Conservation (phyloP, 1,140 invertebrate species). For the Drosophila punjabiensis region DNA sequence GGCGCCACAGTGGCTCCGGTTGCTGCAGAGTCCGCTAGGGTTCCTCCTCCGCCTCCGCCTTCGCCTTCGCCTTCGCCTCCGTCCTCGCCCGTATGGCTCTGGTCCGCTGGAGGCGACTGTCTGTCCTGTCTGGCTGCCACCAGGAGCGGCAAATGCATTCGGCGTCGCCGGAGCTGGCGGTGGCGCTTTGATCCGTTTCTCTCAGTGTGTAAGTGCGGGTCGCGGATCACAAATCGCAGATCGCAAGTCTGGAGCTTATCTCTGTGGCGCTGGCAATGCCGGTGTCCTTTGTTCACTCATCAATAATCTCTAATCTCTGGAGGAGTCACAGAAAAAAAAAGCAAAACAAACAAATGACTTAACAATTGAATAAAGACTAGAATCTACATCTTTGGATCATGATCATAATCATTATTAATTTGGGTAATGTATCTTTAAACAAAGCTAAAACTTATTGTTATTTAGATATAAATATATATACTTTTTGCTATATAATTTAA, state of each 20-base stretch:
- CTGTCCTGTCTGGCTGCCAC: slow-evolving; percentile 42
- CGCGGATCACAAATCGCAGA: slow-evolving; percentile 11
- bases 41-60: slow-evolving; percentile 11
- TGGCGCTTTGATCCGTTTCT: slow-evolving; percentile 25
- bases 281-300: slow-evolving; percentile 42
- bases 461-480: background rate
- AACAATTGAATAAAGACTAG: background rate
- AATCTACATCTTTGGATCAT: background rate
- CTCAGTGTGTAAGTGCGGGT: slow-evolving; percentile 24
- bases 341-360: slow-evolving; percentile 6
- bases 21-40: slow-evolving; percentile 7
- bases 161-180: slow-evolving; percentile 24
- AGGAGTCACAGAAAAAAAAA: slow-evolving; percentile 17
- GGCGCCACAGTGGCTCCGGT: slow-evolving; percentile 47
- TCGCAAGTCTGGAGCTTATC: slow-evolving; percentile 26
- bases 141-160: slow-evolving; percentile 75
- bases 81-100: slow-evolving; percentile 29
- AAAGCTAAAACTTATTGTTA: background rate
- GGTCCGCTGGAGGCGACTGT: slow-evolving; percentile 36
- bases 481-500: background rate
- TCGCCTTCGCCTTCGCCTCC: slow-evolving; percentile 10
- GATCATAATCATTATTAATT: background rate
- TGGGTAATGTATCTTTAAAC: too few relatives aligned
- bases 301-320: slow-evolving; percentile 38
- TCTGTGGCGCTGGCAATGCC: slow-evolving; percentile 1